Base-by-base conservation (phyloP, 2,888 invertebrate species). In the Synergus laeviventris region DNA sequence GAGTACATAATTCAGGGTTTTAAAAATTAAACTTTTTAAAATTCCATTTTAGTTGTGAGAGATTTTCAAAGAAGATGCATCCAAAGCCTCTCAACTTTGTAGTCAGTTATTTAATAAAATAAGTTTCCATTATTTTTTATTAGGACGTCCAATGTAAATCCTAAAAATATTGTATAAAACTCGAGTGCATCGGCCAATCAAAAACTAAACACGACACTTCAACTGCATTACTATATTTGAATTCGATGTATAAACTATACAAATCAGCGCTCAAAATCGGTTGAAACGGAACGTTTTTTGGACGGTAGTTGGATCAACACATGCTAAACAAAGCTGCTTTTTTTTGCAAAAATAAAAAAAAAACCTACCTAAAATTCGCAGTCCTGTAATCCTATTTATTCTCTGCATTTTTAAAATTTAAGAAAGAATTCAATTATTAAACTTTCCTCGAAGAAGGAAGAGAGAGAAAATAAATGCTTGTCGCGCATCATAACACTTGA, bases 221-320 rank as follows among this genome's bases (percentile, higher is more conserved):
- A 85, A 86, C 82, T 86, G 83, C 85, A 86, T 84, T 81, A 80
- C 82, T 83, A 83, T 49, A 84, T 82, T 83, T 84, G 83, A 87
- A 87, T 86, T 84, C 82, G 82, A 79, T 81, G 84, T 83, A 88
- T 85, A 87, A 88, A 88, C 87, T 88, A 87, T 88, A 88, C 85
- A 85, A 86, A 87, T 85, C 81, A 86, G 84, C 84, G 77, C 84
- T 86, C 84, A 36, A 84, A 84, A 86, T 82, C 77, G 85, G 85
- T 85, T 83, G 73, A 77, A 82, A 78, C 76, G 70, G 16, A 61
- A 75, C 66, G 49, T 70, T 31, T 78, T 73, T 76, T 79, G 81
- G 81, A 83, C 83, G 81, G 82, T 81, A 78, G 62, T 78, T 60
- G 75, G 78, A 79, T 81, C 73, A 76, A 84, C 81, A 81, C 78